A percentile compares a stretch with the other conserved stretches of the same genome.
These are phyloP conservation scores for Montipora sp. DNA, from an alignment of 64 coral and sea anemone genomes.

Conservation along the genomic window DNA sequence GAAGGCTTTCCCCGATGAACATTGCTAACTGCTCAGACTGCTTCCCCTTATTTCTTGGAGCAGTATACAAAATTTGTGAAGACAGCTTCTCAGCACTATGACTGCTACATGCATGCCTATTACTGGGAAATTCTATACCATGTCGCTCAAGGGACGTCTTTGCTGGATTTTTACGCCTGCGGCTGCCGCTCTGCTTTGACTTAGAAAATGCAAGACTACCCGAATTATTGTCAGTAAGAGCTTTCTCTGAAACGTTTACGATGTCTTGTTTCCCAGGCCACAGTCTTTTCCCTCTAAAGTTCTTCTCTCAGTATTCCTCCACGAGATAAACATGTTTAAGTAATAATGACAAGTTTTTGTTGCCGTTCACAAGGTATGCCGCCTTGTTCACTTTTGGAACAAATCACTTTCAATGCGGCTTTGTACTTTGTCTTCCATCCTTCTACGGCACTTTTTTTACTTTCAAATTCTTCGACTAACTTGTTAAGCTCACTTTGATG, in stretches of 20 bases:
- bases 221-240: constrained; percentile 1
- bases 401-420: neutral
- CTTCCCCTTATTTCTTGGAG: neutral
- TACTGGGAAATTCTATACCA: no score
- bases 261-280: neutral
- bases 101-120: no score
- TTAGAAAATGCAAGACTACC: neutral
- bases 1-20: constrained; percentile 28
- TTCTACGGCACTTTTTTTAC: constrained; percentile 32
- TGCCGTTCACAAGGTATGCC: neutral
- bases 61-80: no score
- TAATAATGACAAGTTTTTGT: constrained; percentile 52
- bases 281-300: constrained; percentile 12
- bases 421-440: constrained; percentile 14
- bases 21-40: constrained; percentile 34
- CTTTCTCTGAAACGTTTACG: neutral
- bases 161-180: constrained; percentile 19
- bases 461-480: neutral
- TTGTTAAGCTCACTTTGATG: no score
- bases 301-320: constrained; percentile 50
- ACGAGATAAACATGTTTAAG: constrained; percentile 49
- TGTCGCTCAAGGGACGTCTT: neutral
- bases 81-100: neutral
- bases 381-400: no score
- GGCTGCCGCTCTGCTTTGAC: neutral